A percentile compares a stretch with the other conserved stretches of the same genome.
Conservation (phyloP, 2,888 invertebrate genomes). For the Euzophera pinguis region DNA sequence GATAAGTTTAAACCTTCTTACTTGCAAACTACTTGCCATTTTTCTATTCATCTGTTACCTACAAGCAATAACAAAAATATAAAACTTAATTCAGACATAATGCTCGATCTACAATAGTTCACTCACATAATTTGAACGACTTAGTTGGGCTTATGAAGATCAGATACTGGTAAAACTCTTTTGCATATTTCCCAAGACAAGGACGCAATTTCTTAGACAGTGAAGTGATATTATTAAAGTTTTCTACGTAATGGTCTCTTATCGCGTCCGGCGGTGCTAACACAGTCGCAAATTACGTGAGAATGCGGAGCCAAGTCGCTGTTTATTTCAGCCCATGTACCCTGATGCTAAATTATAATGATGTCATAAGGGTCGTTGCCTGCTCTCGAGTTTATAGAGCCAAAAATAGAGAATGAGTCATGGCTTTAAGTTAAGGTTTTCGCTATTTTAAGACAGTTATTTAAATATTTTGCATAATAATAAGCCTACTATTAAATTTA, state of each 20-base stretch:
- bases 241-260: conserved; percentile 35
- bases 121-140: too few species aligned
- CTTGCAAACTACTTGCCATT: too few species aligned
- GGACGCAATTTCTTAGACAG: conserved; percentile 31
- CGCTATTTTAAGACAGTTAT: too few species aligned
- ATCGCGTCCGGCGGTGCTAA: conserved; percentile 28
- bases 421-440: not conserved
- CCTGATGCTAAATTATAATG: conserved; percentile 11
- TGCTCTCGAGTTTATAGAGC: not conserved
- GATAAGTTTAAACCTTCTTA: too few species aligned
- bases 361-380: conserved; percentile 11
- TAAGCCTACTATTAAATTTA: too few species aligned
- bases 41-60: too few species aligned
- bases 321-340: conserved; percentile 12
- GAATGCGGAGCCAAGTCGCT: conserved; percentile 21
- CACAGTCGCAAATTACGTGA: conserved; percentile 23
- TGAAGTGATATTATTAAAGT: conserved; percentile 39
- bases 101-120: too few species aligned
- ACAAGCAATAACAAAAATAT: too few species aligned
- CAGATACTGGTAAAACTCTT: too few species aligned
- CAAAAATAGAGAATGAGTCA: conserved; percentile 4
- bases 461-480: too few species aligned
- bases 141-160: too few species aligned
- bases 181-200: not conserved
- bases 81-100: too few species aligned